Percentiles rank a stretch among this genome's conserved stretches.
These are phyloP conservation scores for Anhinga rufa DNA, from an alignment of 2,113 vertebrate species.

Conservation along the genomic window DNA sequence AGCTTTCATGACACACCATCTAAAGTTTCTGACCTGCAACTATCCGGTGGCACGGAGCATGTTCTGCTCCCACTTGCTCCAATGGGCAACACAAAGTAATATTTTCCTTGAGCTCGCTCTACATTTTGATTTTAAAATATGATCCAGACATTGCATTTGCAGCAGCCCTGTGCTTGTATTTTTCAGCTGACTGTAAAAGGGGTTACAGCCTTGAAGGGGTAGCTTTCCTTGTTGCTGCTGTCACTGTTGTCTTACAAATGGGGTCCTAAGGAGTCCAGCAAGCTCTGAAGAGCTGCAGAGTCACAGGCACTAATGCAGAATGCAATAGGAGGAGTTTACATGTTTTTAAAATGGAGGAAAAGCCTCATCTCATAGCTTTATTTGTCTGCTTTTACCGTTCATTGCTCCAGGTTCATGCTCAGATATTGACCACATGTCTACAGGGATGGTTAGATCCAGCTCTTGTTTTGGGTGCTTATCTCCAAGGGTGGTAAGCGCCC, in stretches of 20 bases:
- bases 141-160: not conserved
- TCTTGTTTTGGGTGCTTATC: not conserved
- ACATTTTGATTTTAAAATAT: not conserved
- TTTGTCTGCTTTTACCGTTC: not conserved
- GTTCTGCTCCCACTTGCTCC: not conserved
- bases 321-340: not conserved
- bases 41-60: accelerated
- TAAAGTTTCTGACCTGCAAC: not conserved
- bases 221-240: not conserved
- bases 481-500: not conserved
- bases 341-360: not conserved
- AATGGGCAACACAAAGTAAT: not conserved
- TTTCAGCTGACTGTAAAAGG: not conserved
- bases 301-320: not conserved
- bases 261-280: not conserved
- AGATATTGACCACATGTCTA: accelerated
- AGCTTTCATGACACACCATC: not conserved
- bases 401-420: not conserved
- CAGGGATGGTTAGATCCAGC: not conserved
- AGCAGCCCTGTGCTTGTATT: not conserved
- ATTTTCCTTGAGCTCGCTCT: not conserved
- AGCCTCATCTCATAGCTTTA: not conserved
- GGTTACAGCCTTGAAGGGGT: not conserved
- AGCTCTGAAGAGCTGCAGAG: not conserved
- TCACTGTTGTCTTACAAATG: not conserved